Evolutionary conservation across 2,113 vertebrate species (phyloP), one percentile per base, ranked within the genome.

Genomic region (Raphicerus campestris): DNA sequence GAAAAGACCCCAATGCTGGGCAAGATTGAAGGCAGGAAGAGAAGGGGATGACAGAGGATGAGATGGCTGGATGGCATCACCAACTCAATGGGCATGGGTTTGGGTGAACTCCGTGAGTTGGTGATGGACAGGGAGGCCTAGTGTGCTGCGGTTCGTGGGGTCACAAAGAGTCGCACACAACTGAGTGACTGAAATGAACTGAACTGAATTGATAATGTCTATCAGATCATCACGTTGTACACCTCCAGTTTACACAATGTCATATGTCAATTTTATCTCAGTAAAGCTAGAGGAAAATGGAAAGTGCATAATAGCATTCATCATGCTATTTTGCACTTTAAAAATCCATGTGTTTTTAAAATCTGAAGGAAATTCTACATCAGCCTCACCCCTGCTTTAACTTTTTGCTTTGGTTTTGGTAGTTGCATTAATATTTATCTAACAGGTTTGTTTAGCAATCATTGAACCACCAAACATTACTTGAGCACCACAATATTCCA

Each of bases 361-460:
- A 30, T 47, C 58, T 10, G 26, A n/a, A 89, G 61, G 55, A 91
- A 51, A 58, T 39, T 81, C 26, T 35, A 4, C 13, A 58, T 61
- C 70, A 73, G 66, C n/a, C 81, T 66, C 78, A 10, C 35, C 32
- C 80, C 35, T 53, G 28, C 39, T 84, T 94, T 58, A 53, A 39
- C 24, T 73, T 86, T 87, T 84, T 63, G 58, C 77, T 90, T 96
- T 75, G 28, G 90, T 82, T 92, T 96, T 75, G 28, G 90, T 88
- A 55, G 47, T 55, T 51, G 35, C 47, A 82, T 70, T 86, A 53
- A 60, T 92, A 95, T 95, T 93, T 87, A 88, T 55, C 66, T 11
- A 77, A 55, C 20, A 28, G 20, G 16, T 49, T 87, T 94, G 11
- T 56, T 92, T 58, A 90, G 53, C 51, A 49, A 93, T 89, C 53